Evolutionary conservation across 2,113 vertebrate genomes (phyloP), one percentile per base, ranked within the genome.

Genomic region (Pollachius pollachius): DNA sequence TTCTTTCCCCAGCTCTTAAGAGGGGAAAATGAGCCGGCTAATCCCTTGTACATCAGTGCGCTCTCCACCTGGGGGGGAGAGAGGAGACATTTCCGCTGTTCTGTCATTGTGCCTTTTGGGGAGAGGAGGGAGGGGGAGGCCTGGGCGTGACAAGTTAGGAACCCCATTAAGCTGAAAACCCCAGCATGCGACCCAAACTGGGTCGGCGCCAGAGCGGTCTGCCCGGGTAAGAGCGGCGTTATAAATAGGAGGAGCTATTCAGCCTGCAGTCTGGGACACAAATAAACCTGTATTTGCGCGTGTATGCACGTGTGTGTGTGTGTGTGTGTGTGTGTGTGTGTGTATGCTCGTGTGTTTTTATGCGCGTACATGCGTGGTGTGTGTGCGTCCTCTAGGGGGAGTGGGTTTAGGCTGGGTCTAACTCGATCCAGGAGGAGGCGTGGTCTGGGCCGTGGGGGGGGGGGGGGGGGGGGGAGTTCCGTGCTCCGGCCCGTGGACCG

Each of bases 11-110:
- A 67, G 80, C 77, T 75, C 78, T 86, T 87, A 89, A 89, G 84
- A 81, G 75, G 73, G 73, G 70, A 87, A 89, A 90, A 89, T 85
- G 83, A 87, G 74, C 75, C 76, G 15, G 67, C 69, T 89, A 90
- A 89, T 89, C 84, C 74, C 69, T 60, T 68, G 70, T 79, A 81
- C 84, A 83, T 73, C 73, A 68, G 54, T 17, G 23, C 68, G 70
- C 73, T 76, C 70, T 73, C 78, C 74, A 77, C 81, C 70, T 62
- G 23, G 68, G 82, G 73, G 41, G 11, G 41, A 48, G 41, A 48
- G 68, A 79, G 72, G 62, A 11, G 18, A 37, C 61, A 54, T 59
- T 70, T 79, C 61, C 65, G 71, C 61, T 69, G 65, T 74, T 62
- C 23, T 62, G 37, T 62, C 74, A 64, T 75, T 68, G 37, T 72